phyloP scores from a whole-genome alignment of 2,113 vertebrate genomes.

The Willisornis vidua region DNA sequence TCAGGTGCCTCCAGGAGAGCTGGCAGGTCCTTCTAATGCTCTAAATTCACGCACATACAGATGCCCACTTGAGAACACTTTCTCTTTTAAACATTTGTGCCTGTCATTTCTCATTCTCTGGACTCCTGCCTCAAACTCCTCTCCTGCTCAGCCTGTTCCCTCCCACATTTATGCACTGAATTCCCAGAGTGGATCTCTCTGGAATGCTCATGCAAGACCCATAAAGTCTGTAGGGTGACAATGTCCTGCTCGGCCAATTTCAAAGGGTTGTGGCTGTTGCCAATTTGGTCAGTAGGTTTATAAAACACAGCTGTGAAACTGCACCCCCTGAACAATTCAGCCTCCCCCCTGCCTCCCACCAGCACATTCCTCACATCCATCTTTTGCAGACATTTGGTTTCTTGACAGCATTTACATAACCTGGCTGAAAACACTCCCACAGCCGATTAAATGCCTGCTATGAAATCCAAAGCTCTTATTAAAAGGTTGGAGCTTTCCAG shows the following conservation, averaged over 20 bases:
- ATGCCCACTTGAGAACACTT: background rate
- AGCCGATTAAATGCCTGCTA: background rate
- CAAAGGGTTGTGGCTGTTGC: background rate
- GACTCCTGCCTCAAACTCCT: background rate
- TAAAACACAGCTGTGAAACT: background rate
- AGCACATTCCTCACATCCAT: background rate
- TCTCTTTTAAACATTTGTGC: background rate
- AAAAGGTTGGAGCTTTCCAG: conserved; percentile 17
- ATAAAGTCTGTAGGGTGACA: background rate
- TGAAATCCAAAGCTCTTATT: conserved; percentile 25
- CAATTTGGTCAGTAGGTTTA: background rate
- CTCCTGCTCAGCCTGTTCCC: background rate
- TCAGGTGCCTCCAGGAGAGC: background rate
- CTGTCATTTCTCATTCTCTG: background rate
- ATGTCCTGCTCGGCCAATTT: background rate
- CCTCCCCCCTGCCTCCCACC: background rate
- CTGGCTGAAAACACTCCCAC: conserved; percentile 25
- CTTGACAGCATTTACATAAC: conserved; percentile 45
- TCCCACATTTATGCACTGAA: background rate
- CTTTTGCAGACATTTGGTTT: background rate
- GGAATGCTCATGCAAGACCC: background rate
- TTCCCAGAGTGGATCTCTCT: background rate
- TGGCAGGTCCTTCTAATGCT: background rate
- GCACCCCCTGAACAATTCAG: background rate
- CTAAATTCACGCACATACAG: rapidly evolving